Evolutionary conservation across 2,113 vertebrate genomes (phyloP), one percentile per base, ranked within the genome.

Genomic region (Oxyruncus cristatus): DNA sequence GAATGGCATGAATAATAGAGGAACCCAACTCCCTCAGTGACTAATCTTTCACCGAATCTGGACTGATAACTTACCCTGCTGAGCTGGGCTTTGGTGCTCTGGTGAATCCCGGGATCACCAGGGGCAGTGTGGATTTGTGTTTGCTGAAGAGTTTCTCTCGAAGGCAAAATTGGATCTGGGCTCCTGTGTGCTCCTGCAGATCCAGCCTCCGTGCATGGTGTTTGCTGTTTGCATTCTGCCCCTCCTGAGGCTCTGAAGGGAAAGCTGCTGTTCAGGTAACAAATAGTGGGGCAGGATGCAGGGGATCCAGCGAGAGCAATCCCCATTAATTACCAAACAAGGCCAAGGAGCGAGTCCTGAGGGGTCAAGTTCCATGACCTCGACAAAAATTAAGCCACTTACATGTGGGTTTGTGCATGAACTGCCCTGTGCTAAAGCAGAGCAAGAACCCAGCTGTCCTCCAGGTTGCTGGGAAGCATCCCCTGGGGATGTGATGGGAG

Each of bases 1-100:
- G 97, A 97, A 98, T 83, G 95, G 96, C 97, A 98, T 98, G 97
- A 98, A 97, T 97, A 98, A 98, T 97, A 92, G 95, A 98, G 98
- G 98, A 97, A 95, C 94, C 92, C 8, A 96, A 93, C 72, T 98
- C 98, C 98, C 97, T 94, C 65, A 86, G 98, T 89, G 97, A 91
- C 90, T 97, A 96, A 98, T 98, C 96, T 71, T 97, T 98, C 98
- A 98, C 3, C 83, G 93, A 85, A 70, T 44, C 88, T 53, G 79
- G 95, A 95, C 93, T 97, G 97, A 98, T 97, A 96, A 81, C 91
- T 98, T 97, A 95, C 92, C 93, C 95, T 97, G 93, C 86, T 94
- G 93, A 94, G 95, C 91, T 30, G 53, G 76, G 23, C 91, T 78
- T 78, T 26, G 85, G 92, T 49, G 95, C 88, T 59, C 7, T 7